phyloP scores from a whole-genome alignment of 2,888 invertebrate genomes.

The Alentia gelatinosa region DNA sequence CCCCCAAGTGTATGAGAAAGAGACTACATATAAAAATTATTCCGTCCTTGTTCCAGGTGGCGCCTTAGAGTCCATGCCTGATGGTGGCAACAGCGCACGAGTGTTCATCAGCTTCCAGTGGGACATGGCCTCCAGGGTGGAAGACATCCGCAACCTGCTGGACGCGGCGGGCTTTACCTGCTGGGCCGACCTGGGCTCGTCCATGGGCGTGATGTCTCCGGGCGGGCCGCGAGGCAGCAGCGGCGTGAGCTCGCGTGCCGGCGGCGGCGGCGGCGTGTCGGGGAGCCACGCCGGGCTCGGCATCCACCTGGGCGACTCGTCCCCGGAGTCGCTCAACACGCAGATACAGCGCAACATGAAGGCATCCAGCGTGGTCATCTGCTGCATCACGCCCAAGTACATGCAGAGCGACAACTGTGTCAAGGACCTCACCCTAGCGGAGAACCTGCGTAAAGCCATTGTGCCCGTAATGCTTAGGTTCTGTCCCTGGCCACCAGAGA shows the following conservation, averaged over 20 bases:
- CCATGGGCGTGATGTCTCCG: constrained; percentile 63
- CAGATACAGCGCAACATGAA: constrained; percentile 77
- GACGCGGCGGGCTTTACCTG: constrained; percentile 73
- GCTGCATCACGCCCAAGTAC: constrained; percentile 79
- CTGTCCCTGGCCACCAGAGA: constrained; percentile 75
- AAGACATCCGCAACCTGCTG: constrained; percentile 74
- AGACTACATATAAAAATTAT: too few relatives aligned
- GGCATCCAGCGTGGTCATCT: constrained; percentile 72
- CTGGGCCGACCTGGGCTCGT: constrained; percentile 76
- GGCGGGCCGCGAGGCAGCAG: constrained; percentile 67
- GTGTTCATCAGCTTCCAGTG: constrained; percentile 79
- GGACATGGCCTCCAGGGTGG: constrained; percentile 78
- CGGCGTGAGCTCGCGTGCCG: constrained; percentile 71
- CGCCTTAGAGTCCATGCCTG: neutral
- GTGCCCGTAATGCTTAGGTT: constrained; percentile 76
- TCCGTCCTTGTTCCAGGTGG: neutral
- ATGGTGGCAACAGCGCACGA: neutral
- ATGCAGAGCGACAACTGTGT: constrained; percentile 78
- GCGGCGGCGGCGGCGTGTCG: too few relatives aligned
- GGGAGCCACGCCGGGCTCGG: neutral
- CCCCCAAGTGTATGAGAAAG: too few relatives aligned
- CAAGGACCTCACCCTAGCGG: constrained; percentile 77
- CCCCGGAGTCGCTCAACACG: constrained; percentile 71
- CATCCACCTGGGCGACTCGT: constrained; percentile 64
- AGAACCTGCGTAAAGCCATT: constrained; percentile 76